Evolutionary conservation across 2,888 invertebrate genomes (phyloP).

Genomic region (Anticlea derivata): DNA sequence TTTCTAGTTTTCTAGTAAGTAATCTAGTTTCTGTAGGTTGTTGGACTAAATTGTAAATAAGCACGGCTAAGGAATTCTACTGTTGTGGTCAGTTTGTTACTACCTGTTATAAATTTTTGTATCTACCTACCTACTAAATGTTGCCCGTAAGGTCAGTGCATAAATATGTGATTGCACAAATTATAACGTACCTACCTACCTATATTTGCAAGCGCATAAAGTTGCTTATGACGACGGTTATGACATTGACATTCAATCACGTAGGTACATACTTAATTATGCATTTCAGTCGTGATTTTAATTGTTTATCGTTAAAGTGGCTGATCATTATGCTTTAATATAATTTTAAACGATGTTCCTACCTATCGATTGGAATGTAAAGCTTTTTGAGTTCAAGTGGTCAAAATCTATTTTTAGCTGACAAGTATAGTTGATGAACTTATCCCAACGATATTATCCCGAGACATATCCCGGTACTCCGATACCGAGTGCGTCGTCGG

Average conservation of each 20-base stretch:
- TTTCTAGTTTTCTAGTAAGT: no score
- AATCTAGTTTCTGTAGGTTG: no score
- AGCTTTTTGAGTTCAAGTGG: no score
- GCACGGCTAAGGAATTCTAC: background rate
- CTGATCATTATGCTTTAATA: constrained; percentile 24
- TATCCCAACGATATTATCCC: constrained; percentile 16
- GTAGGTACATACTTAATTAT: constrained; percentile 14
- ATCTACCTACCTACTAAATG: constrained; percentile 21
- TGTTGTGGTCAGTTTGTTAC: background rate
- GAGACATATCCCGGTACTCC: constrained; percentile 39
- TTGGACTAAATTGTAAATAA: no score
- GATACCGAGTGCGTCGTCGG: constrained; percentile 48
- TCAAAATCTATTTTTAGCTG: no score
- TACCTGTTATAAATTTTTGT: background rate
- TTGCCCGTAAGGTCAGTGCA: constrained; percentile 28
- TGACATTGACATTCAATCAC: constrained; percentile 38
- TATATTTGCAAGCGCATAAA: constrained; percentile 24
- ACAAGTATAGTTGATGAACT: no score
- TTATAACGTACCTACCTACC: no score
- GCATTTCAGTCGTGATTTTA: constrained; percentile 30
- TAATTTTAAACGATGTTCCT: constrained; percentile 18
- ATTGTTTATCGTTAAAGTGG: constrained; percentile 19
- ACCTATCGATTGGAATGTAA: constrained; percentile 1
- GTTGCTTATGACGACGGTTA: constrained; percentile 24
- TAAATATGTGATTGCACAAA: constrained; percentile 31